Evolutionary conservation across 2,888 invertebrate genomes (phyloP), one percentile per base, ranked within the genome.

Genomic region (Drosophila pseudotalamancana): DNA sequence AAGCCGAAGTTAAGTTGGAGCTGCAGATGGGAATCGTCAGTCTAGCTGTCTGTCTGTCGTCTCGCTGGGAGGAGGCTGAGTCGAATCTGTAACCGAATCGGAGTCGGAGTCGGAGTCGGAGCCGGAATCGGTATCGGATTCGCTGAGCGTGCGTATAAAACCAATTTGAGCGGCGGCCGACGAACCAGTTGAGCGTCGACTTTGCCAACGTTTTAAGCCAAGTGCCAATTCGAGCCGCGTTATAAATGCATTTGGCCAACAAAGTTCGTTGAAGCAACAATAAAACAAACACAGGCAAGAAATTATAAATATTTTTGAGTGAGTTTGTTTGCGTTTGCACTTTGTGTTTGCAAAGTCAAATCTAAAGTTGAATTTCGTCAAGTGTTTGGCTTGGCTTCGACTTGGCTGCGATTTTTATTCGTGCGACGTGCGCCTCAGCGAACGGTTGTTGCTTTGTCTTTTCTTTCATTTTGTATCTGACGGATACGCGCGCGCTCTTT

Each of bases 131-230:
- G 32, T 2, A 14, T 42, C 50, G 35, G 67, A 37, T 18, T 14
- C 27, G 46, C 34, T 56, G 66, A 57, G 69, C 43, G 31, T 70
- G 82, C 69, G 83, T 83, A 83, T 83, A 83, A 83, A 87, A 83
- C 77, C 80, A 77, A 83, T 72, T 86, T 80, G 81, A 77, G 74
- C 71, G 46, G 31, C 81, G 60, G 49, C 21, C 54, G 40, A 63
- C 77, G 88, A 87, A 83, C 88, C 83, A 83, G 83, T 83, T 86
- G 83, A 87, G 81, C 83, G 86, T 56, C 57, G 86, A 80, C 86
- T 76, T 86, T 79, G 88, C 49, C 49, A 37, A 43, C 43, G 43
- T 3, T 43, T 43, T 27, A 27, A 27, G 19, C 35, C 23, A n/a
- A 23, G 18, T 48, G 39, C 37, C 46, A 70, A 49, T 55, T 29